Evolutionary conservation across 2,113 vertebrate genomes (phyloP).

Genomic region (Paradoxurus hermaphroditus): DNA sequence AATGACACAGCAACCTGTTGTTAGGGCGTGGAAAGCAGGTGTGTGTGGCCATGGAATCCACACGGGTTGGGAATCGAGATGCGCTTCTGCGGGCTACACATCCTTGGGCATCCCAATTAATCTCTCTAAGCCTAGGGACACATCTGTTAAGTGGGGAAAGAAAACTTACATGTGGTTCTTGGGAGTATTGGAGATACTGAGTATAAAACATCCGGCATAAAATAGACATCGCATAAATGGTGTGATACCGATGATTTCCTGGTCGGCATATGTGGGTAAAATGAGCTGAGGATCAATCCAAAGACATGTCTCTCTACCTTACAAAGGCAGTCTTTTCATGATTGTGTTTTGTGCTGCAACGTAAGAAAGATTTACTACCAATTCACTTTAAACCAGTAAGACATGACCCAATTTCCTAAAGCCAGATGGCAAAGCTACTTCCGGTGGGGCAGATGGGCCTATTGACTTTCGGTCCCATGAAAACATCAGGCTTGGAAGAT

Average conservation of each 20-base stretch:
- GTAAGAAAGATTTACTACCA: slow-evolving; percentile 57
- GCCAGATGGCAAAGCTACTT: slow-evolving; percentile 70
- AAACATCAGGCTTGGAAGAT: slow-evolving; percentile 60
- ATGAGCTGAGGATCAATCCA: not conserved
- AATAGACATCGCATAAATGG: not conserved
- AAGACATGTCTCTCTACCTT: not conserved
- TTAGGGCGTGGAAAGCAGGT: not conserved
- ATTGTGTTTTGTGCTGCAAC: slow-evolving; percentile 8
- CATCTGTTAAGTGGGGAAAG: not conserved
- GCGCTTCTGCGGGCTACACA: not conserved
- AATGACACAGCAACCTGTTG: not conserved
- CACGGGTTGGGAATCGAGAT: not conserved
- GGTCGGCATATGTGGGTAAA: not conserved
- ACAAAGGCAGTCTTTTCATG: slow-evolving; percentile 46
- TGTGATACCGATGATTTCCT: slow-evolving; percentile 13
- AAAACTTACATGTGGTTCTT: not conserved
- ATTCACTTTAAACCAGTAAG: slow-evolving; percentile 48
- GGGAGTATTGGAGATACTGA: not conserved
- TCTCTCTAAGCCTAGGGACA: not conserved
- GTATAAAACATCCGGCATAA: not conserved
- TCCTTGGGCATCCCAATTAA: not conserved
- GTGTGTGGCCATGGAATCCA: too few relatives aligned
- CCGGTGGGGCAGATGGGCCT: slow-evolving; percentile 60
- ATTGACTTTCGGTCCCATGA: slow-evolving; percentile 50
- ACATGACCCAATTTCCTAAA: slow-evolving; percentile 59